These are phyloP conservation scores for Daboia siamensis DNA, from an alignment of 2,113 vertebrate species.

Conservation along the genomic window DNA sequence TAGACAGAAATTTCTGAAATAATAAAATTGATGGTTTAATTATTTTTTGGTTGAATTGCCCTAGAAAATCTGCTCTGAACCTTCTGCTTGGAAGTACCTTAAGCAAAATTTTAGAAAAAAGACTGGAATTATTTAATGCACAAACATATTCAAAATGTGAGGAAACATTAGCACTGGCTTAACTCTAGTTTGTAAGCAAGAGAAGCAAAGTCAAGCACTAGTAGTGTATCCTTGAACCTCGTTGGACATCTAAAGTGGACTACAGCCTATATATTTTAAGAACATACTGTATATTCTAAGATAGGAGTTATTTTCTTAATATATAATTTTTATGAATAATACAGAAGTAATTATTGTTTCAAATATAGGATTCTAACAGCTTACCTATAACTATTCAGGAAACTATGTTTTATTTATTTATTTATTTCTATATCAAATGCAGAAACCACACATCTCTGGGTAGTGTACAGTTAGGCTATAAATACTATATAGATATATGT, in stretches of 20 bases:
- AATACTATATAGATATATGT: too few species aligned
- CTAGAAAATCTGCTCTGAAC: not conserved
- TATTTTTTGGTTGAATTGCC: not conserved
- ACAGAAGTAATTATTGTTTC: not conserved
- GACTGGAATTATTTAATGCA: not conserved
- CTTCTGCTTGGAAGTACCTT: not conserved
- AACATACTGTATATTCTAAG: not conserved
- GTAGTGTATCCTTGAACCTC: not conserved
- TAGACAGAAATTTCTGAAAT: not conserved
- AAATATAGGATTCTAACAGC: constrained; percentile 8
- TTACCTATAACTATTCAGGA: not conserved
- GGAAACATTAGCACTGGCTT: not conserved
- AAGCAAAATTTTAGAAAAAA: not conserved
- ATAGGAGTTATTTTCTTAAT: not conserved
- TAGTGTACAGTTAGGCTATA: not conserved
- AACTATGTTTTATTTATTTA: not conserved
- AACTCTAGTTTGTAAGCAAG: not conserved
- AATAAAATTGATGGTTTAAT: not conserved
- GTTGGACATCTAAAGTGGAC: not conserved
- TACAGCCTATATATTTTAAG: not conserved
- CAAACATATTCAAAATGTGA: not conserved
- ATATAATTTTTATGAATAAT: not conserved
- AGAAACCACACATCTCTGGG: not conserved
- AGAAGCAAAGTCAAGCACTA: not conserved
- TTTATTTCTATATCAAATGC: not conserved